These are phyloP conservation scores for Lysandra coridon DNA, from an alignment of 2,888 invertebrate species.

Conservation along the genomic window DNA sequence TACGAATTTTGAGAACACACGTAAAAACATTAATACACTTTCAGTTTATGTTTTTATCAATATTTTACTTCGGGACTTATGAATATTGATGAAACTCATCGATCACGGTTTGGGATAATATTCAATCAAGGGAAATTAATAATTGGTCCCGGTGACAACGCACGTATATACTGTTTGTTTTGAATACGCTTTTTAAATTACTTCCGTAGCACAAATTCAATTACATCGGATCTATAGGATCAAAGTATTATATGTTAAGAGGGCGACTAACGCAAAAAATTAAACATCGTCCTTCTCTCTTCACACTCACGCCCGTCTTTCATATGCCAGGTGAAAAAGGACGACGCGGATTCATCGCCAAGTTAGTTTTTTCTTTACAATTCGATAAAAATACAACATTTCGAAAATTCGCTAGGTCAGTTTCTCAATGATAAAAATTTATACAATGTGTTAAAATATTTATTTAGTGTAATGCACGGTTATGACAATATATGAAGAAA, in stretches of 20 bases:
- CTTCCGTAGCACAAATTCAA: not conserved
- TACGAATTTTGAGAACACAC: not conserved
- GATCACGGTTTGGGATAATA: conserved; percentile 22
- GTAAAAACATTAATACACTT: not conserved
- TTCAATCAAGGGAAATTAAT: conserved; percentile 21
- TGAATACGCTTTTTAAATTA: not conserved
- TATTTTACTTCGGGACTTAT: conserved; percentile 1
- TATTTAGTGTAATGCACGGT: too few species aligned
- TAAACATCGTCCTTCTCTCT: too few species aligned
- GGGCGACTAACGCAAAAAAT: too few species aligned
- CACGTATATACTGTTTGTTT: not conserved
- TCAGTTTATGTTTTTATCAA: conserved; percentile 18
- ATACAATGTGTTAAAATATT: too few species aligned
- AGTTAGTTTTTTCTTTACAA: too few species aligned
- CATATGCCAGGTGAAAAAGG: too few species aligned
- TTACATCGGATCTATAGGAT: not conserved
- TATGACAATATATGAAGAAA: too few species aligned
- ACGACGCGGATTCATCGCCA: too few species aligned
- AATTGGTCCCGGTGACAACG: not conserved
- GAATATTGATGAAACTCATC: conserved; percentile 27
- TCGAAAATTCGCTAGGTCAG: too few species aligned
- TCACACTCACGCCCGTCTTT: too few species aligned
- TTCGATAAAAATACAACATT: too few species aligned
- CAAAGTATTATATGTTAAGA: not conserved
- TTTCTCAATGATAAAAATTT: too few species aligned